Evolutionary conservation across 2,888 invertebrate species (phyloP).

Genomic region (Dorcus parallelipipedus): DNA sequence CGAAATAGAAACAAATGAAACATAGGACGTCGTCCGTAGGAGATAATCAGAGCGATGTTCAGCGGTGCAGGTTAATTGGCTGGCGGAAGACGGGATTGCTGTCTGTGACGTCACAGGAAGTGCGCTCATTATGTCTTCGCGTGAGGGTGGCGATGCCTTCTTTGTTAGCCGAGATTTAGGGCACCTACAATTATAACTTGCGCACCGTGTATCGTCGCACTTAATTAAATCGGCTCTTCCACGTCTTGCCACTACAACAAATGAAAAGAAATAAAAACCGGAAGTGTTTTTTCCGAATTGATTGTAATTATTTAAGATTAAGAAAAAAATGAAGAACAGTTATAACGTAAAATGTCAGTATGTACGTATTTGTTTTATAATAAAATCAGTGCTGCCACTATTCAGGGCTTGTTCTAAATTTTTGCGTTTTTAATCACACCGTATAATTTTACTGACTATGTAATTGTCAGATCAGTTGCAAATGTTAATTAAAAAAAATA

Average conservation of each 20-base stretch:
- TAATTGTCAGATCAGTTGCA: too few relatives aligned
- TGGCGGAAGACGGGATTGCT: conserved; percentile 38
- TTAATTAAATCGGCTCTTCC: conserved; percentile 1
- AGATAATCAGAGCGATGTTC: conserved; percentile 32
- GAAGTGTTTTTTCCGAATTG: neutral
- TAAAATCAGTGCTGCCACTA: too few relatives aligned
- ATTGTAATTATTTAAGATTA: too few relatives aligned
- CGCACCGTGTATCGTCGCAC: neutral
- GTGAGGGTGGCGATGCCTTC: conserved; percentile 19
- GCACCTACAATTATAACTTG: neutral
- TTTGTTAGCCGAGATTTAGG: conserved; percentile 12
- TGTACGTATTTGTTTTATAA: too few relatives aligned
- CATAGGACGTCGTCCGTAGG: neutral
- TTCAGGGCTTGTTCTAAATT: too few relatives aligned
- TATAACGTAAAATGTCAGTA: too few relatives aligned
- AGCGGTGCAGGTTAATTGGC: conserved; percentile 36
- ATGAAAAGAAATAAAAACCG: neutral
- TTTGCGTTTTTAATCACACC: too few relatives aligned
- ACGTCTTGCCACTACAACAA: neutral
- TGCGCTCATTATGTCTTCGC: conserved; percentile 28
- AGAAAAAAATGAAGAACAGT: too few relatives aligned
- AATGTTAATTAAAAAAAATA: too few relatives aligned
- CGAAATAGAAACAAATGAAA: too few relatives aligned
- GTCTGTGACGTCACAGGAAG: conserved; percentile 30
- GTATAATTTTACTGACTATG: too few relatives aligned